Evolutionary conservation across 2,797 vertebrate genomes (phyloP), one percentile per base, ranked within the genome.

Genomic region (Takifugu ocellatus): DNA sequence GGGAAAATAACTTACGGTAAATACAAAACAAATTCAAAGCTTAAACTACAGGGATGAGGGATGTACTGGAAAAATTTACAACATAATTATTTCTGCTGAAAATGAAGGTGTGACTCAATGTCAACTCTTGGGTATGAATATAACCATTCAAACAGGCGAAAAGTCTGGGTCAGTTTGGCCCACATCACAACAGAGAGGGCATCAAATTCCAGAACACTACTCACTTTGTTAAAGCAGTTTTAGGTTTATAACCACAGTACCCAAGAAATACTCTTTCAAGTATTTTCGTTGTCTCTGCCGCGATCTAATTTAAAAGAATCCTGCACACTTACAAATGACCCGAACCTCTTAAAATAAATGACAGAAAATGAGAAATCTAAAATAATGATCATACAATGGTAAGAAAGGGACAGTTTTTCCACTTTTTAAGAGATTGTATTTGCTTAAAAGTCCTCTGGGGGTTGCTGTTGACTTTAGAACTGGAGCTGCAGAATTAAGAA

Each of bases 1-100:
- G 15, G 15, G 17, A 77, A 84, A 87, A 89, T 89, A 89, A 89
- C 75, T 89, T 90, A 88, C 61, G 54, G 84, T 77, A 83, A 86
- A 86, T 84, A 87, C 65, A 82, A 87, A 80, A 68, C 78, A 73
- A 87, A 79, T 70, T 69, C 72, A 83, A 87, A 82, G 55, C 62
- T 76, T 80, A 51, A 73, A 75, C 82, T 82, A 83, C 65, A 78
- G 53, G 60, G 73, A 54, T 74, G 71, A 21, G 21, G 21, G 21
- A 71, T 73, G 66, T 72, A 53, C 49, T 79, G 65, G 60, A 75
- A 61, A 39, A 66, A 65, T 76, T 78, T 81, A 86, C 82, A 88
- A 78, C 71, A 83, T 65, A 61, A 65, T 78, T 77, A 57, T 60
- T 78, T 77, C 72, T 70, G 51, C 58, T 69, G 82, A 63, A 63